Base-by-base conservation (phyloP, 2,113 vertebrate genomes). In the Nyctereutes procyonoides region DNA sequence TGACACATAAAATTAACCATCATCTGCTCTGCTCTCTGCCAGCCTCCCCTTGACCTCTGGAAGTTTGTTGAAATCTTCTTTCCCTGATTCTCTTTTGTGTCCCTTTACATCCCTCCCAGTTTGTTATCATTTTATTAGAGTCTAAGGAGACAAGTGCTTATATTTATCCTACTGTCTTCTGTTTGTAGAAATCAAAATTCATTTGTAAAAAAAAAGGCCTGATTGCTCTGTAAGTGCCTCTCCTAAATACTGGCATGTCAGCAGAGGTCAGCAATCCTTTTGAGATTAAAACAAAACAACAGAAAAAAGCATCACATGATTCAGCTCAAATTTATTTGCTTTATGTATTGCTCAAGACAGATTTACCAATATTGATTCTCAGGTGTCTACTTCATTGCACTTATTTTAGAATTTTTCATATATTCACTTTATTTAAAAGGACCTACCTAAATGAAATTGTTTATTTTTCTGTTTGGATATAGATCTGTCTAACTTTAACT, bases 381-480 rank as follows among this genome's bases (percentile, higher is more conserved):
- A 88, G 65, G 15, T 74, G 56, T 76, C 48, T 76, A n/a, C 62
- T 58, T 16, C 53, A 77, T 28, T 90, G 35, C 81, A 60, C 53
- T 92, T 93, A 91, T 53, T 95, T 96, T 96, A 53, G 26, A 80
- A 48, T 80, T 95, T 89, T 97, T 97, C 63, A 92, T 92, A 81
- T 84, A 76, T 53, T 86, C 10, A 20, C 77, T 85, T 94, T 67
- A 89, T 74, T 83, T 93, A 58, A 71, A 55, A 17, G 89, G 48
- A 73, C 26, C 10, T 85, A 74, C 81, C 35, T 96, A 96, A 93
- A 67, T 79, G 38, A 87, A 74, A 71, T 71, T 87, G 28, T 69
- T 86, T 88, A 38, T 93, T 95, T 94, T 55, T 32, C 73, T 95
- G 17, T 88, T 96, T 95, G 43, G 26, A 28, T 85, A 1, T 96